Conservation (phyloP, 2,888 invertebrate genomes). For the Geophilus truncorum region DNA sequence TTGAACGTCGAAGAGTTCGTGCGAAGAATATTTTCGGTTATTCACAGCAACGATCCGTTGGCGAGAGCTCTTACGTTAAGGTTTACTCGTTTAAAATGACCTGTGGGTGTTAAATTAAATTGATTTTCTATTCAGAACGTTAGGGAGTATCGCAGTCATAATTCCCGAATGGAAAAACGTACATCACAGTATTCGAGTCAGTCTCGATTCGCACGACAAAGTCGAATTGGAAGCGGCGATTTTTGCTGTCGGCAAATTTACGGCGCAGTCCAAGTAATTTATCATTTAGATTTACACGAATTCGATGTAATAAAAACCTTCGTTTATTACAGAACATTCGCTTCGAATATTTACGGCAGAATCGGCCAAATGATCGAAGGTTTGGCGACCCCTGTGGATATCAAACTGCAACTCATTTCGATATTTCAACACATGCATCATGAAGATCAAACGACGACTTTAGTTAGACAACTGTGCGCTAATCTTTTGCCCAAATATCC, state of each 20-base stretch:
- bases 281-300: too few relatives aligned
- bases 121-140: constrained; percentile 55
- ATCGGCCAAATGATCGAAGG: constrained; percentile 93
- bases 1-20: constrained; percentile 92
- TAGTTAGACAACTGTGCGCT: constrained; percentile 67
- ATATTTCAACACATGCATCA: constrained; percentile 92
- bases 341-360: constrained; percentile 90
- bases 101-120: not conserved
- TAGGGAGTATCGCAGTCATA: constrained; percentile 87
- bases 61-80: constrained; percentile 81
- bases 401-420: constrained; percentile 83
- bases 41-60: constrained; percentile 94
- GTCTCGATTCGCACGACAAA: constrained; percentile 88
- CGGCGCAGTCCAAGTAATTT: constrained; percentile 81
- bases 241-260: constrained; percentile 89
- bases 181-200: constrained; percentile 86
- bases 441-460: constrained; percentile 66
- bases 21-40: constrained; percentile 82
- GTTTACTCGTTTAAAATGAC: constrained; percentile 40
- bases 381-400: constrained; percentile 83
- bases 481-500: constrained; percentile 71
- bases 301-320: too few relatives aligned
- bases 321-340: constrained; percentile 72
- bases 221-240: constrained; percentile 96
- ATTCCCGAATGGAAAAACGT: constrained; percentile 91